phyloP scores from a whole-genome alignment of 2,797 vertebrate species.

The Ctenochaetus hawaiiensis region DNA sequence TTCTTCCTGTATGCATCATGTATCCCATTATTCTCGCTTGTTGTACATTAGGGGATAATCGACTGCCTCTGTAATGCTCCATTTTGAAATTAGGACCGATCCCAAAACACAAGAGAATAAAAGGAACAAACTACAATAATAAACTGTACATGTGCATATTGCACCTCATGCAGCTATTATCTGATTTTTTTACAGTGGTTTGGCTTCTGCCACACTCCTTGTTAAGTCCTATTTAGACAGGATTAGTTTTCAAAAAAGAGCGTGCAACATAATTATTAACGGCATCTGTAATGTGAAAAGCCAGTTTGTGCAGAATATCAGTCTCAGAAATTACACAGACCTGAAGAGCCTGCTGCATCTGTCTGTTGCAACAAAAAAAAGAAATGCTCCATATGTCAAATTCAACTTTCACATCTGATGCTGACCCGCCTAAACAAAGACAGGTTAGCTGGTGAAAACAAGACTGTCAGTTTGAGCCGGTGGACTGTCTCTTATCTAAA shows the following conservation, averaged over 20 bases:
- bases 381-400: constrained; percentile 31
- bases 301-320: constrained; percentile 22
- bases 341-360: constrained; percentile 17
- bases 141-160: constrained; percentile 18
- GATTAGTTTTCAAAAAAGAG: constrained; percentile 24
- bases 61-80: constrained; percentile 46
- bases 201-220: constrained; percentile 7
- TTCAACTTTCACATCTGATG: constrained; percentile 23
- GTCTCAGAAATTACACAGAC: constrained; percentile 19
- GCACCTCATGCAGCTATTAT: constrained; percentile 25
- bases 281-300: constrained; percentile 32
- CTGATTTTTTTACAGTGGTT: constrained; percentile 9
- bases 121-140: constrained; percentile 28
- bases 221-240: constrained; percentile 24
- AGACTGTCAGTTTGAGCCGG: constrained; percentile 5
- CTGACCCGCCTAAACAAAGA: constrained; percentile 14
- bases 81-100: constrained; percentile 60
- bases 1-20: constrained; percentile 46
- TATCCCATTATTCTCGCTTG: constrained; percentile 55
- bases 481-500: neutral
- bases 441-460: constrained; percentile 21
- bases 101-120: constrained; percentile 42
- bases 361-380: constrained; percentile 19
- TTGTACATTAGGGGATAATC: constrained; percentile 67
- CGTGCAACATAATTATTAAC: constrained; percentile 6